phyloP scores from a whole-genome alignment of 1,140 invertebrate species.

The Euborellia annulipes region DNA sequence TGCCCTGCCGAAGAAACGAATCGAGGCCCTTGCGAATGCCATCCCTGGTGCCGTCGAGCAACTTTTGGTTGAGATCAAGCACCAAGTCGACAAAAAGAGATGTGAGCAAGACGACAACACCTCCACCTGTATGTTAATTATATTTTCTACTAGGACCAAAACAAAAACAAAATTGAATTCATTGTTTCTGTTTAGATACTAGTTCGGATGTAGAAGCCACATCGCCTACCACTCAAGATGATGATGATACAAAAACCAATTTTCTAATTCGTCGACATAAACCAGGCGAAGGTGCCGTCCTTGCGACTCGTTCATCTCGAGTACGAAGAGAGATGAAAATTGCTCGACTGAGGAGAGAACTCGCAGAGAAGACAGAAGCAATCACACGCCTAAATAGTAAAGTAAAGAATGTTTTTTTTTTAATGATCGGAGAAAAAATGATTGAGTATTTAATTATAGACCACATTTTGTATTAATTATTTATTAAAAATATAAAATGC shows the following conservation, averaged over 20 bases:
- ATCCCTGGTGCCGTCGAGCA: slow-evolving; percentile 44
- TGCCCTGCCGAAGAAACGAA: slow-evolving; percentile 34
- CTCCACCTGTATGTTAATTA: slow-evolving; percentile 14
- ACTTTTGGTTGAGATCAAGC: slow-evolving; percentile 35
- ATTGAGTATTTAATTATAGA: no score
- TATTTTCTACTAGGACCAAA: slow-evolving; percentile 10
- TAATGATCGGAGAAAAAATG: not conserved
- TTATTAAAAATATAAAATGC: no score
- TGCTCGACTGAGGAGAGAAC: slow-evolving; percentile 30
- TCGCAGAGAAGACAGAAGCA: slow-evolving; percentile 30
- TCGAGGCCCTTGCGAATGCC: slow-evolving; percentile 41
- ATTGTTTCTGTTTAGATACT: slow-evolving; percentile 1
- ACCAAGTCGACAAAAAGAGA: slow-evolving; percentile 29
- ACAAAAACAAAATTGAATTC: not conserved
- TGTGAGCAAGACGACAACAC: slow-evolving; percentile 17
- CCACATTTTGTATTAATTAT: no score
- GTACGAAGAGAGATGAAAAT: slow-evolving; percentile 32
- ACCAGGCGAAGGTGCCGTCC: slow-evolving; percentile 18
- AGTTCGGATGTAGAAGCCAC: slow-evolving; percentile 6
- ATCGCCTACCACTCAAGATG: slow-evolving; percentile 18
- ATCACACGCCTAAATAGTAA: slow-evolving; percentile 28
- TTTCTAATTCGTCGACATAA: slow-evolving; percentile 1
- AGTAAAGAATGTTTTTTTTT: slow-evolving; percentile 20
- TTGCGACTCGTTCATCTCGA: slow-evolving; percentile 16
- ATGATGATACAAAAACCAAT: slow-evolving; percentile 11